A percentile compares a stretch with the other conserved stretches of the same genome.
phyloP scores from a whole-genome alignment of 2,888 invertebrate species.

The Ctena decussata region DNA sequence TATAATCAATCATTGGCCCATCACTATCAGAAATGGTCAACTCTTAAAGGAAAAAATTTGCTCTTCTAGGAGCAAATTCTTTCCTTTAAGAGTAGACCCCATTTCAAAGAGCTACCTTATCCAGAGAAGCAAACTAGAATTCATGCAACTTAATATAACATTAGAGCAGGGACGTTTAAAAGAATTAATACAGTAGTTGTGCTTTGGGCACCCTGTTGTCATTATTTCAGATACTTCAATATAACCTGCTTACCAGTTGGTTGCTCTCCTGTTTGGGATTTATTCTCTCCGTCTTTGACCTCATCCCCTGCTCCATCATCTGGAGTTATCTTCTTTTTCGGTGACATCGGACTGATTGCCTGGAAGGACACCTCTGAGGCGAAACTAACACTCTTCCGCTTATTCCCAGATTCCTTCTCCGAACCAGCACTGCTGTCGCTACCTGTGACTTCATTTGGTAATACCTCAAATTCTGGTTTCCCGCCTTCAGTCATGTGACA shows the following conservation, averaged over 20 bases:
- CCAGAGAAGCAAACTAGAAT: too few relatives aligned
- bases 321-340: slow-evolving; percentile 48
- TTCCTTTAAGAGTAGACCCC: too few relatives aligned
- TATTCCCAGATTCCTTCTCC: slow-evolving; percentile 60
- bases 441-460: slow-evolving; percentile 51
- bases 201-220: too few relatives aligned
- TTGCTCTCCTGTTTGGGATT: not conserved
- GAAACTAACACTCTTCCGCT: slow-evolving; percentile 85
- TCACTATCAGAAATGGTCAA: too few relatives aligned
- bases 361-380: slow-evolving; percentile 86
- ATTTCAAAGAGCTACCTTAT: too few relatives aligned
- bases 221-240: too few relatives aligned
- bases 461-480: slow-evolving; percentile 55
- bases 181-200: too few relatives aligned
- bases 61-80: too few relatives aligned
- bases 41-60: too few relatives aligned
- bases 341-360: slow-evolving; percentile 79
- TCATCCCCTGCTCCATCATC: not conserved
- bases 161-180: too few relatives aligned
- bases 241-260: not conserved
- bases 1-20: too few relatives aligned
- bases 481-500: slow-evolving; percentile 66
- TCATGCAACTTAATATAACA: too few relatives aligned
- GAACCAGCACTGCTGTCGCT: slow-evolving; percentile 64
- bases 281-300: not conserved